Evolutionary conservation across 1,140 invertebrate genomes (phyloP).

Genomic region (Lutraria rhynchaena): DNA sequence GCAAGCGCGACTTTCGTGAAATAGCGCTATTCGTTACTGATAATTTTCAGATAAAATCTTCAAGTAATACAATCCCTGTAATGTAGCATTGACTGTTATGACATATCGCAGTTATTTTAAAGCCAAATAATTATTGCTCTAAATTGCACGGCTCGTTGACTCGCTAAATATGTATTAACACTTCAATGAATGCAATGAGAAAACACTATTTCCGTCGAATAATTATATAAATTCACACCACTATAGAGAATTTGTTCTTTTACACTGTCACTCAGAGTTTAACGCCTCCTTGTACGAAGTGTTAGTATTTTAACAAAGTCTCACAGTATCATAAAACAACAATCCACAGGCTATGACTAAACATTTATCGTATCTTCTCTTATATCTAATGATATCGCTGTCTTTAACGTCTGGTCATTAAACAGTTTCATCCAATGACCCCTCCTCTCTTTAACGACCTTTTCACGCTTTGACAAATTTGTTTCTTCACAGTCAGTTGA

Average conservation of each 20-base stretch:
- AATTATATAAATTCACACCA: too few relatives aligned
- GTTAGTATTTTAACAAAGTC: conserved; percentile 2
- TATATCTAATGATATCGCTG: too few relatives aligned
- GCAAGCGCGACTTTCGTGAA: conserved; percentile 10
- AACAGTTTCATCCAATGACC: too few relatives aligned
- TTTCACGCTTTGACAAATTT: conserved; percentile 45
- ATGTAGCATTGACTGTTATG: conserved; percentile 17
- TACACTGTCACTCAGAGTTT: neutral
- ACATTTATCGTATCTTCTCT: too few relatives aligned
- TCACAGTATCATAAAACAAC: too few relatives aligned
- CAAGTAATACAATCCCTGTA: conserved; percentile 8
- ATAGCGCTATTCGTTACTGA: conserved; percentile 39
- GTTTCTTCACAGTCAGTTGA: conserved; percentile 53
- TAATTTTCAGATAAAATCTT: conserved; percentile 42
- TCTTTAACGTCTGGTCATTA: too few relatives aligned
- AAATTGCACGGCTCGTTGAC: too few relatives aligned
- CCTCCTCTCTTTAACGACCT: neutral
- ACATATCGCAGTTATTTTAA: conserved; percentile 52
- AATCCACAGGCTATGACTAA: too few relatives aligned
- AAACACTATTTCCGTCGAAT: too few relatives aligned
- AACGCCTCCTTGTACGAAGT: conserved; percentile 14
- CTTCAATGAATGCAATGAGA: too few relatives aligned
- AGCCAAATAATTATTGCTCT: conserved; percentile 5
- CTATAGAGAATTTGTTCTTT: too few relatives aligned
- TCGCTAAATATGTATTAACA: too few relatives aligned